A percentile compares a stretch with the other conserved stretches of the same genome.
Evolutionary conservation across 1,140 invertebrate species (phyloP).

Genomic region (Lerema accius): DNA sequence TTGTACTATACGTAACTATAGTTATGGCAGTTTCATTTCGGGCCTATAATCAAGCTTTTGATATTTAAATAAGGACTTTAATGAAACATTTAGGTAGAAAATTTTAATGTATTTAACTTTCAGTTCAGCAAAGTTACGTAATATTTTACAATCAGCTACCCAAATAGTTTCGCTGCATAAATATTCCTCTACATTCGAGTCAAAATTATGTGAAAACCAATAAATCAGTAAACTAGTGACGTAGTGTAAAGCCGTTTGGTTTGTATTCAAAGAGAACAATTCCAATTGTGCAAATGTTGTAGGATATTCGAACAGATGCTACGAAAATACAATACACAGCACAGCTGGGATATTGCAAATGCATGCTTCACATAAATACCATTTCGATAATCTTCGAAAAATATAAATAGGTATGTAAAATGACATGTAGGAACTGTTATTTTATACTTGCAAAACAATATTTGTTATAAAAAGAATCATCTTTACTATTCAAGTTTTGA

Average conservation of each 20-base stretch:
- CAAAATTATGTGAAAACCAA: constrained; percentile 36
- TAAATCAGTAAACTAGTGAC: constrained; percentile 36
- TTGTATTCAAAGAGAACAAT: constrained; percentile 32
- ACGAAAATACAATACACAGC: not conserved
- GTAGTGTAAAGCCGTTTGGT: constrained; percentile 19
- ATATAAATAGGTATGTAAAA: no score
- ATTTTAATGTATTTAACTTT: not conserved
- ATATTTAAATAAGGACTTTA: no score
- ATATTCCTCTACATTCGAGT: constrained; percentile 4
- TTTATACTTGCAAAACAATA: no score
- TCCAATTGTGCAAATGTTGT: not conserved
- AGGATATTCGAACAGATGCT: not conserved
- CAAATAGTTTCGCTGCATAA: not conserved
- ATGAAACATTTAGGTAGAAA: not conserved
- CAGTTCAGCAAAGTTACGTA: not conserved
- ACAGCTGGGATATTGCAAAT: not conserved
- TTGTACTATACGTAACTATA: no score
- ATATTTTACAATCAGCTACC: not conserved
- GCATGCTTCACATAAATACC: no score
- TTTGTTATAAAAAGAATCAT: no score
- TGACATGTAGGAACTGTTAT: no score
- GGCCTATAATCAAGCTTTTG: no score
- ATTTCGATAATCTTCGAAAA: no score
- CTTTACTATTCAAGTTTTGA: no score
- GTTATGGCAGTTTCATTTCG: no score